Percentiles rank a stretch among this genome's conserved stretches.
These are phyloP conservation scores for Aphis craccivora DNA, from an alignment of 1,140 invertebrate species.

Conservation along the genomic window DNA sequence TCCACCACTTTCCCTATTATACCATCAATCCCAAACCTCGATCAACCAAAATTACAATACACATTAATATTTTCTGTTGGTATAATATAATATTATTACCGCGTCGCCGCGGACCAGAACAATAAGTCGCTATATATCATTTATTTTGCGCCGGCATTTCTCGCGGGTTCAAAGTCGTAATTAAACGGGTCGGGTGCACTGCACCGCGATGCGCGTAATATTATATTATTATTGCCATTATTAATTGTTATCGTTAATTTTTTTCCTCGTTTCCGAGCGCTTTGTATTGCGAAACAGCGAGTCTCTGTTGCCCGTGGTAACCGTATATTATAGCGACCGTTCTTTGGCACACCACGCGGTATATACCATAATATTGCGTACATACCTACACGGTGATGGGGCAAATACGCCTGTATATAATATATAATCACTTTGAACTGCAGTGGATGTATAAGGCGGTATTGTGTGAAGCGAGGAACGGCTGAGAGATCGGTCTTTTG, in stretches of 20 bases:
- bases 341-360: neutral
- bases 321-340: neutral
- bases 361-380: neutral
- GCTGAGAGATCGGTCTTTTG: neutral
- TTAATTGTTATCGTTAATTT: neutral
- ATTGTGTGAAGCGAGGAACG: neutral
- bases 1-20: neutral
- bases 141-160: neutral
- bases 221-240: neutral
- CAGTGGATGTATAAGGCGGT: neutral
- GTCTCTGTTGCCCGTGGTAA: neutral
- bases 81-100: neutral
- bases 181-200: conserved; percentile 14
- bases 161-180: neutral
- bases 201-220: neutral
- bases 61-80: neutral
- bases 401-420: neutral
- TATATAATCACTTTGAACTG: neutral
- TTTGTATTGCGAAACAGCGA: neutral
- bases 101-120: too few species aligned
- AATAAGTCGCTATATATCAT: neutral
- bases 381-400: neutral
- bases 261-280: neutral
- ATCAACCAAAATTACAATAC: neutral
- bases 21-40: neutral